These are phyloP conservation scores for Eristalinus sepulchralis DNA, from an alignment of 2,888 invertebrate genomes.

Conservation along the genomic window DNA sequence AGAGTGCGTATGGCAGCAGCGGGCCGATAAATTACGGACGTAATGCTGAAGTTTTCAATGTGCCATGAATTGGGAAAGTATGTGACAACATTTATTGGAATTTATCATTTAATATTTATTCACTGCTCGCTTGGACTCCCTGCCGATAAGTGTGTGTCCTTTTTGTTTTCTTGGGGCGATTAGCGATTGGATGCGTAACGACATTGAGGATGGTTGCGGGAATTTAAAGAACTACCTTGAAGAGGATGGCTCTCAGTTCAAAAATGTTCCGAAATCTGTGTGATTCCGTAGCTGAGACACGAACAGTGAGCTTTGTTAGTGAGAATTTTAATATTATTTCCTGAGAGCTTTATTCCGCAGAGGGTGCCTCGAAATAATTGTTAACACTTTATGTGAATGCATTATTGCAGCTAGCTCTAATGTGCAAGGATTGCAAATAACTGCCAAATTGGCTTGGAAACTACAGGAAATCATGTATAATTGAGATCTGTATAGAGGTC, in stretches of 20 bases:
- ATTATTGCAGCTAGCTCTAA: too few species aligned
- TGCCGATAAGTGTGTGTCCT: not conserved
- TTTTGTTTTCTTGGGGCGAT: not conserved
- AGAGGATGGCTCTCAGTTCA: too few species aligned
- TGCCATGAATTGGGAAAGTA: conserved; percentile 20
- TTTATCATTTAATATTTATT: conserved; percentile 58
- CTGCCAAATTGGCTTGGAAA: too few species aligned
- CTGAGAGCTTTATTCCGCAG: too few species aligned
- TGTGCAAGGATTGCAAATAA: too few species aligned
- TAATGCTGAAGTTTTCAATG: conserved; percentile 47
- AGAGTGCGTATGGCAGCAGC: conserved; percentile 14
- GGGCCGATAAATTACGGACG: conserved; percentile 45
- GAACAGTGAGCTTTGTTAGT: not conserved
- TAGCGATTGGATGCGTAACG: not conserved
- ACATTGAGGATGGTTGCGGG: not conserved
- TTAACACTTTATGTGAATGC: too few species aligned
- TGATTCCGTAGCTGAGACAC: not conserved
- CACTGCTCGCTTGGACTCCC: not conserved
- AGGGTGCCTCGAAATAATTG: too few species aligned
- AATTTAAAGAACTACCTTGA: not conserved
- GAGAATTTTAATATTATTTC: too few species aligned
- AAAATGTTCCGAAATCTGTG: not conserved
- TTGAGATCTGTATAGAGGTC: too few species aligned
- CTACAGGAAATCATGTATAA: too few species aligned
- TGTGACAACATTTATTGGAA: conserved; percentile 50